Conservation (phyloP, 2,113 vertebrate genomes). For the Climacteris rufus region DNA sequence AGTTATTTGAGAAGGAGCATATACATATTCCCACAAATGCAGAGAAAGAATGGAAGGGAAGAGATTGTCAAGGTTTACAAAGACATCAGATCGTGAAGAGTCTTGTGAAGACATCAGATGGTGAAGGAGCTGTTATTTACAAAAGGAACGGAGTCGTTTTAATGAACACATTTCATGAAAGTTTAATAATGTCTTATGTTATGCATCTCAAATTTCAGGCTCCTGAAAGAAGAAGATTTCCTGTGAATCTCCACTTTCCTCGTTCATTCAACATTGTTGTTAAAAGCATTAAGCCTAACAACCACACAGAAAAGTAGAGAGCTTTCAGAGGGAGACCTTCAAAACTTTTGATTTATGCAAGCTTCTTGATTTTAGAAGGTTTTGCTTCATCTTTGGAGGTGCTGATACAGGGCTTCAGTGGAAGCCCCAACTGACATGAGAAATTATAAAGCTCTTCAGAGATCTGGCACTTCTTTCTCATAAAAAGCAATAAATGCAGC, state of each 20-base stretch:
- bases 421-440: background rate
- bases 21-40: background rate
- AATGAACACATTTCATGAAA: conserved; percentile 39
- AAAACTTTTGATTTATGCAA: background rate
- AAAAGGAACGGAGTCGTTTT: background rate
- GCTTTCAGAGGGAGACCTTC: background rate
- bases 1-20: background rate
- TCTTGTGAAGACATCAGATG: background rate
- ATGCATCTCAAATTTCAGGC: background rate
- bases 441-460: background rate
- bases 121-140: background rate
- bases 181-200: background rate
- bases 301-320: background rate
- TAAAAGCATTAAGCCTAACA: background rate
- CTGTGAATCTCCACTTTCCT: background rate
- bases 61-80: background rate
- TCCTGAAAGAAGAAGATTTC: background rate
- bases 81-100: background rate
- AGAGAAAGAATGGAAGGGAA: background rate
- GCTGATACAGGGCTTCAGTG: background rate
- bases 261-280: background rate
- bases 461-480: background rate
- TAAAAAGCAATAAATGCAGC: background rate
- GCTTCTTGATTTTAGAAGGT: background rate
- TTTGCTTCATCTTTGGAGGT: background rate